Base-by-base conservation (phyloP, 2,797 vertebrate genomes). In the Pseudocheirus occidentalis region DNA sequence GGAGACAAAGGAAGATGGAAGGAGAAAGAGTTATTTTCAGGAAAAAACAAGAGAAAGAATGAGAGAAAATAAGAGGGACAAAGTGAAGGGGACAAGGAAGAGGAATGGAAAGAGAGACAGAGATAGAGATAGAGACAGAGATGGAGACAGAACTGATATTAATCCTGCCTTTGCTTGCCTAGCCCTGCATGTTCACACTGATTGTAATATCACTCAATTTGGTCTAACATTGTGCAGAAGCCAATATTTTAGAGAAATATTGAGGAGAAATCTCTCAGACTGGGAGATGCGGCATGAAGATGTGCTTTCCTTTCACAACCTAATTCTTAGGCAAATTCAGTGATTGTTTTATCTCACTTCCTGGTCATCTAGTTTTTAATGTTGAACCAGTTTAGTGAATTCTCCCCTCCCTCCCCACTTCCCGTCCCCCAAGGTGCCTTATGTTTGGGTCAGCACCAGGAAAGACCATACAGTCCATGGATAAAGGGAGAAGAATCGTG, bases 331-430 rank as follows among this genome's bases (percentile, higher is more conserved):
- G 29, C 16, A 2, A 46, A 18, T 0, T 1, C 0, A 14, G 5
- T 24, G 5, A 14, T 87, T 53, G 0, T 29, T 5, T 16, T 2
- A 0, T 0, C 0, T 46, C 58, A 34, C 10, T 62, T 62, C 11
- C 2, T 0, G 4, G 90, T 10, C 53, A 40, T 6, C n/a, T 52
- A 29, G 55, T 81, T 1, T 66, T 24, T 91, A 7, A 50, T 5
- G 90, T 90, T 16, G 50, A 34, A 81, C 59, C 55, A 7, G 0
- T 4, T 2, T 21, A 31, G 28, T 93, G 92, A 9, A 29, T 40
- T 24, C 1, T 73, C 18, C 7, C 57, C n/a, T 27, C 21, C 21
- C 40, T 81, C 18, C 21, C 73, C 9, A 40, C 31, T 28, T 53
- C 18, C 12, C 28, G 34, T 34, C 2, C 4, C 52, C 27, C 52